Conservation (phyloP, 2,113 vertebrate genomes). For the Cephalopholis sonnerati region DNA sequence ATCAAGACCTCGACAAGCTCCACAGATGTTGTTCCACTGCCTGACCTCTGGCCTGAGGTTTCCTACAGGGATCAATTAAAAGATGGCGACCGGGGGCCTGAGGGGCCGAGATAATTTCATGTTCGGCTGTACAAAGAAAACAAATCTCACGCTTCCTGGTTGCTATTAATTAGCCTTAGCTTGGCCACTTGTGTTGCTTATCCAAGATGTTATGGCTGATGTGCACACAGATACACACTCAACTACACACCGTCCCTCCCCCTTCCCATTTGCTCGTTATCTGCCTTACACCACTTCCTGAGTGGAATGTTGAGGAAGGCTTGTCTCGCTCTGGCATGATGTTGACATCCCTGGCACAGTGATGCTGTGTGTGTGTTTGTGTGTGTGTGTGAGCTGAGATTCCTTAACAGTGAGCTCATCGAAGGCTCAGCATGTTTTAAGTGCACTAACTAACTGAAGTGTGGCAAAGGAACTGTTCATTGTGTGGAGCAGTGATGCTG, state of each 20-base stretch:
- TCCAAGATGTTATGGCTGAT: conserved; percentile 67
- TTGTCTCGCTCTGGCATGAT: conserved; percentile 73
- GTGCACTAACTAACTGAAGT: neutral
- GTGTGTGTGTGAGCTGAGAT: conserved; percentile 39
- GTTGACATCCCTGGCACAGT: conserved; percentile 56
- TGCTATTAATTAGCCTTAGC: conserved; percentile 85
- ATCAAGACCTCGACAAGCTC: neutral
- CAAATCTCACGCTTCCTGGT: conserved; percentile 88
- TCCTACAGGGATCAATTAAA: conserved; percentile 25
- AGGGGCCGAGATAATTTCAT: conserved; percentile 92
- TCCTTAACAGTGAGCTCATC: conserved; percentile 62
- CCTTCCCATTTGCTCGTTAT: conserved; percentile 56
- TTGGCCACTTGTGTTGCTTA: conserved; percentile 63
- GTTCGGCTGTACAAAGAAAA: conserved; percentile 88
- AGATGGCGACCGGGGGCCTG: conserved; percentile 82
- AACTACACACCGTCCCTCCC: conserved; percentile 7
- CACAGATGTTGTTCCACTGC: conserved; percentile 31
- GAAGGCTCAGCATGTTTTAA: neutral
- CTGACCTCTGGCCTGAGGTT: conserved; percentile 30
- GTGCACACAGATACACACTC: conserved; percentile 28
- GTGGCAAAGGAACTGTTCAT: neutral
- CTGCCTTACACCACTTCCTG: conserved; percentile 74
- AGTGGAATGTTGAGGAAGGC: conserved; percentile 63
- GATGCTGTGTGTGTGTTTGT: conserved; percentile 9
- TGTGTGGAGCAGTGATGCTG: neutral